Conservation (phyloP, 2,113 vertebrate genomes). For the Perca schrenkii region DNA sequence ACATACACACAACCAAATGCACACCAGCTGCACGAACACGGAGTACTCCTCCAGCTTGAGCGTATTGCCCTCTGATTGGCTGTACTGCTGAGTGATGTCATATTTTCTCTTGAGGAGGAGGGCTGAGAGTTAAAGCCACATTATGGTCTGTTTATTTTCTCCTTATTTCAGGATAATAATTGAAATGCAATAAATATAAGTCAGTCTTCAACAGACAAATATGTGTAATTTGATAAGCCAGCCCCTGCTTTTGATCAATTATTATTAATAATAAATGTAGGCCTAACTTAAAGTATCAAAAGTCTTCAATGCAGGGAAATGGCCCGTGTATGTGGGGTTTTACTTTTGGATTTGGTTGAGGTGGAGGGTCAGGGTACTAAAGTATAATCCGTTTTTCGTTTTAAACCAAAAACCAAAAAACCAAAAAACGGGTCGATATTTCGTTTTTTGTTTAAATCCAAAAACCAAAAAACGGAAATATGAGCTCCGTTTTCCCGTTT, state of each 20-base stretch:
- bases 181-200: neutral
- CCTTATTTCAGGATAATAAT: neutral
- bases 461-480: too few relatives aligned
- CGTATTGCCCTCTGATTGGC: conserved; percentile 76
- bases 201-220: neutral
- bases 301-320: neutral
- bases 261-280: neutral
- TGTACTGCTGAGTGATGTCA: conserved; percentile 66
- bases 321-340: neutral
- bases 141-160: conserved; percentile 57
- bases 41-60: conserved; percentile 55
- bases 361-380: too few relatives aligned
- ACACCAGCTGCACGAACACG: conserved; percentile 54
- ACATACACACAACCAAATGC: conserved; percentile 66
- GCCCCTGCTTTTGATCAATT: neutral
- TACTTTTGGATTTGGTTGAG: neutral
- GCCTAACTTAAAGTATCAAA: neutral
- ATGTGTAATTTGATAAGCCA: neutral
- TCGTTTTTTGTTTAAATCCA: too few relatives aligned
- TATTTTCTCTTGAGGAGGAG: conserved; percentile 48
- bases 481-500: too few relatives aligned
- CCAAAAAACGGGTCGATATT: too few relatives aligned
- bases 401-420: too few relatives aligned
- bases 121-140: conserved; percentile 77
- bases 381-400: too few relatives aligned